Conservation (phyloP, 2,113 vertebrate species). For the Cynocephalus volans region DNA sequence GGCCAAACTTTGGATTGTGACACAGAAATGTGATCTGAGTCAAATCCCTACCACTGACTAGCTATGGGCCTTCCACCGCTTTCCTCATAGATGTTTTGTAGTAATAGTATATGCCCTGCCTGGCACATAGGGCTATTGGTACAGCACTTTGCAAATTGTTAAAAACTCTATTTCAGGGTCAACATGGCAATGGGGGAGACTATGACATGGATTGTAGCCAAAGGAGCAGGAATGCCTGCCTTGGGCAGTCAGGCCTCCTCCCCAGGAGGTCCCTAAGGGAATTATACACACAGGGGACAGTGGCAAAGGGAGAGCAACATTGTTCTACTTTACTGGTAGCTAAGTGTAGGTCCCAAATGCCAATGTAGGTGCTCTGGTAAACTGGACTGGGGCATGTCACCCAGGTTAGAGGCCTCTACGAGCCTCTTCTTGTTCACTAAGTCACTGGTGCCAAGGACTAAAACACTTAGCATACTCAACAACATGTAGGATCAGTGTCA, state of each 20-base stretch:
- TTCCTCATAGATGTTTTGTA: neutral
- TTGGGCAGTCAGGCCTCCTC: neutral
- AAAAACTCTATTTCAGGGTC: neutral
- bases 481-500: neutral
- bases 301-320: neutral
- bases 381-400: too few species aligned
- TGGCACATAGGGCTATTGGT: neutral
- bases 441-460: neutral
- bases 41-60: neutral
- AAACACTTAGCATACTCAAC: neutral
- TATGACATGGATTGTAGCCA: neutral
- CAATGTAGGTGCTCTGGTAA: neutral
- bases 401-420: neutral
- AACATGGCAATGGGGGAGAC: neutral
- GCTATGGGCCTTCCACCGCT: neutral
- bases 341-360: neutral
- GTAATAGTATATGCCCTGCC: neutral
- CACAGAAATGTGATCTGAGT: neutral
- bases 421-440: neutral
- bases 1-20: neutral
- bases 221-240: neutral
- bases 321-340: neutral
- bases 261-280: neutral
- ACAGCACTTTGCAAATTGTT: neutral
- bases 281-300: too few species aligned